These are phyloP conservation scores for Sebastes steindachneri DNA, from an alignment of 2,797 vertebrate genomes.

Conservation along the genomic window DNA sequence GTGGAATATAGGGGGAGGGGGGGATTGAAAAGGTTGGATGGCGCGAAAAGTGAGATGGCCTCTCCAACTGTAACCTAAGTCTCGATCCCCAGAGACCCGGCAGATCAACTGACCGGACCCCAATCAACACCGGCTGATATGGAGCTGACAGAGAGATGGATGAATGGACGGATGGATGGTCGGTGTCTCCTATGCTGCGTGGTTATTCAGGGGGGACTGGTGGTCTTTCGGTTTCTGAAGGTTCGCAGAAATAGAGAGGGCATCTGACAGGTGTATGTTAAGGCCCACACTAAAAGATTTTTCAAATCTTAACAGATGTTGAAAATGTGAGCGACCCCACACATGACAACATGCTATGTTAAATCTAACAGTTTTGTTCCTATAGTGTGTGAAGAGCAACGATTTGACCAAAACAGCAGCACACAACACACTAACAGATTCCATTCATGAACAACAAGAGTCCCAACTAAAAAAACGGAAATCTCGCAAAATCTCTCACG, in stretches of 20 bases:
- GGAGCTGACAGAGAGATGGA: slow-evolving; percentile 49
- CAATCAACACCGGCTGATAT: slow-evolving; percentile 76
- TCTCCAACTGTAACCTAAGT: slow-evolving; percentile 83
- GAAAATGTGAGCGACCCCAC: too few species aligned
- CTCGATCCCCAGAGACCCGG: slow-evolving; percentile 69
- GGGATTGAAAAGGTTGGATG: slow-evolving; percentile 76
- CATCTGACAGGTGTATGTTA: not conserved
- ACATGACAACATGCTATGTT: too few species aligned
- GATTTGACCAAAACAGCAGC: too few species aligned
- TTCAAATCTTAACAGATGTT: too few species aligned
- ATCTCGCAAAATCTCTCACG: too few species aligned
- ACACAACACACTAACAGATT: too few species aligned
- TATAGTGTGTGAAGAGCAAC: too few species aligned
- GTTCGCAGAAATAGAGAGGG: not conserved
- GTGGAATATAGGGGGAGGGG: slow-evolving; percentile 62
- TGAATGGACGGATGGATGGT: slow-evolving; percentile 22
- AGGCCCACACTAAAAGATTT: too few species aligned
- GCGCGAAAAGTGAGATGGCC: slow-evolving; percentile 82
- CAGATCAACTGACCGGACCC: slow-evolving; percentile 80
- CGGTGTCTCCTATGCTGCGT: slow-evolving; percentile 12
- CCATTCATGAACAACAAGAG: too few species aligned
- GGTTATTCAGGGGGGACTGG: not conserved
- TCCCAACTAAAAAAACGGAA: too few species aligned
- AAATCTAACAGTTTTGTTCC: too few species aligned
- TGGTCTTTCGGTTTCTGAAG: slow-evolving; percentile 4